A percentile compares a stretch with the other conserved stretches of the same genome.
These are phyloP conservation scores for Agapornis roseicollis DNA, from an alignment of 2,113 vertebrate genomes.

Conservation along the genomic window DNA sequence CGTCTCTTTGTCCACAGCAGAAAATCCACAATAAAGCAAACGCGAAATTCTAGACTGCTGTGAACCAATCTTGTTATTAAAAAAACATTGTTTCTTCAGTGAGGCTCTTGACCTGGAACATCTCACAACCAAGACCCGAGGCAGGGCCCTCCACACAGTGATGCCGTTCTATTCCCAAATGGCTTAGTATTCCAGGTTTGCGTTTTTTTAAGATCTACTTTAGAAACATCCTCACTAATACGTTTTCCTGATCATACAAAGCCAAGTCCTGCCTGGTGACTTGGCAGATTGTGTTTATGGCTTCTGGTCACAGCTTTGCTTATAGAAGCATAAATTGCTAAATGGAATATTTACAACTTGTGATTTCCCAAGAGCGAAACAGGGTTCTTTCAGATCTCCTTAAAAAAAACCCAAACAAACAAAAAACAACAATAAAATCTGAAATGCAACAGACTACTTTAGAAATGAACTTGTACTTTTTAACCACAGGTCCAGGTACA, in stretches of 20 bases:
- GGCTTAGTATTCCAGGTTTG: not conserved
- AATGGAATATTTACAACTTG: slow-evolving; percentile 48
- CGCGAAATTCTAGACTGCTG: not conserved
- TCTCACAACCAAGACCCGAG: not conserved
- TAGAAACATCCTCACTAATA: not conserved
- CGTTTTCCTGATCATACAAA: slow-evolving; percentile 7
- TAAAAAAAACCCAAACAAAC: not conserved
- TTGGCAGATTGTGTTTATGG: slow-evolving; percentile 32
- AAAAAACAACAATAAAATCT: not conserved
- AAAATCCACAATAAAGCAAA: not conserved
- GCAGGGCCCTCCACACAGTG: not conserved
- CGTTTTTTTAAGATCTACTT: not conserved
- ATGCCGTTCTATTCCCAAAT: not conserved
- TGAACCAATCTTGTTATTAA: not conserved
- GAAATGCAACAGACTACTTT: not conserved
- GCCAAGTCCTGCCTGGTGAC: slow-evolving; percentile 10
- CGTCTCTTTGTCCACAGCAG: not conserved
- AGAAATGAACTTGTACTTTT: slow-evolving; percentile 4
- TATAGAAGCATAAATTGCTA: slow-evolving; percentile 36
- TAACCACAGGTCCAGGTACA: not conserved
- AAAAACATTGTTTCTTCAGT: not conserved
- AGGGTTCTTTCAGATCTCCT: not conserved
- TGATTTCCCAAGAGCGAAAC: slow-evolving; percentile 33
- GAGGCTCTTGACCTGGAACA: not conserved
- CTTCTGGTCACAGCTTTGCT: slow-evolving; percentile 47